phyloP scores from a whole-genome alignment of 1,140 invertebrate species.

The Scaptomyza pallida region DNA sequence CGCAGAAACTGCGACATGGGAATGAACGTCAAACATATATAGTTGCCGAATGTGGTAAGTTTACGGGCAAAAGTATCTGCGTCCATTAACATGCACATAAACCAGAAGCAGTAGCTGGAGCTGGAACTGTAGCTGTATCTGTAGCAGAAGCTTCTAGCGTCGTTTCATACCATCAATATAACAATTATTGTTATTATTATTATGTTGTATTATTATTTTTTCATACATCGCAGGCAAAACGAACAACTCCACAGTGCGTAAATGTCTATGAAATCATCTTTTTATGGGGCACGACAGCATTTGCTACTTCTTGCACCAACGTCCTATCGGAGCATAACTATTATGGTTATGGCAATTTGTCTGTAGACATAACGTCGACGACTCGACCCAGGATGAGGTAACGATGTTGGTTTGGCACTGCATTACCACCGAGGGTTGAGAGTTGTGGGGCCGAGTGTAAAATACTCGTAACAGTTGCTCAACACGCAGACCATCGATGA shows the following conservation, averaged over 20 bases:
- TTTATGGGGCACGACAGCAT: conserved; percentile 60
- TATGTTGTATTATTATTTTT: conserved; percentile 76
- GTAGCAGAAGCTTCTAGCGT: conserved; percentile 23
- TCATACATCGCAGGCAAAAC: conserved; percentile 41
- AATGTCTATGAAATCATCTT: conserved; percentile 82
- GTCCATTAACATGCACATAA: conserved; percentile 59
- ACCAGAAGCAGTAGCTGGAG: conserved; percentile 34
- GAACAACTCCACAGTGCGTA: conserved; percentile 40
- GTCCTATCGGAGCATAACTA: conserved; percentile 51
- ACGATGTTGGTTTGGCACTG: conserved; percentile 42
- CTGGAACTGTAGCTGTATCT: conserved; percentile 12
- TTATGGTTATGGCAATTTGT: conserved; percentile 82
- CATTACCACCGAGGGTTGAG: conserved; percentile 25
- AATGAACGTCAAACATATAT: conserved; percentile 16
- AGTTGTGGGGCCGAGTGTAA: conserved; percentile 47
- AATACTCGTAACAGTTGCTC: conserved; percentile 74
- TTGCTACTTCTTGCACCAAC: conserved; percentile 21
- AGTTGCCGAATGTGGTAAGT: conserved; percentile 24
- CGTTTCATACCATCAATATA: conserved; percentile 70
- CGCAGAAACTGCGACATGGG: conserved; percentile 44
- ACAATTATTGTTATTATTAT: conserved; percentile 81
- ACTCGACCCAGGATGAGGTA: conserved; percentile 14
- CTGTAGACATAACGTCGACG: conserved; percentile 76
- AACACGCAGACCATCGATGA: conserved; percentile 75
- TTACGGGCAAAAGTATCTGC: conserved; percentile 24